Base-by-base conservation (phyloP, 2,888 invertebrate species). In the Eupithecia tripunctaria region DNA sequence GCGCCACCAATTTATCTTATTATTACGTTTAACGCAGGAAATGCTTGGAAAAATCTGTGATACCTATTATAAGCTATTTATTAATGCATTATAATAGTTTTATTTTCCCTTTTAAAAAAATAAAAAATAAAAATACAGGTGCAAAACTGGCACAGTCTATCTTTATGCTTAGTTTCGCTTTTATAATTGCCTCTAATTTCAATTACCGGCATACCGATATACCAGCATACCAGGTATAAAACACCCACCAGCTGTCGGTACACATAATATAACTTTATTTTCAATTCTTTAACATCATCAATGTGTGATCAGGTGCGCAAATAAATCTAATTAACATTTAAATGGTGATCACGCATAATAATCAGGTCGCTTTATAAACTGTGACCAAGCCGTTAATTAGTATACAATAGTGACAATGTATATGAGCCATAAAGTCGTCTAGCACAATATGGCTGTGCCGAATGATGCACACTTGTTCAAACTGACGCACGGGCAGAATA, bases 271-370 rank as follows among this genome's bases (percentile, higher is more conserved):
- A 60, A 29, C 18, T 29, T 64, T 73, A 64, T 73, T 67, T 70
- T 60, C 56, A 59, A 56, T 56, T 56, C 70, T 32, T 62, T 67
- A 68, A 75, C 68, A 85, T 78, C 79, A 78, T 79, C 78, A 78
- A 75, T 73, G 86, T 93, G 90, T 92, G 88, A 87, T 90, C 94
- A 94, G 92, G 90, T 94, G 94, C 83, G 82, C 78, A 82, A 85
- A 88, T 90, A 91, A 91, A 92, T 91, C 87, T 92, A 93, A 93
- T 94, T 94, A 94, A 88, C 94, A 94, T 94, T 91, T 91, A 93
- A 93, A 94, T 93, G 92, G 88, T 93, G 89, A 92, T 87, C 93
- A 93, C 89, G 93, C 91, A 93, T 94, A 92, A 92, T 92, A 92
- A 93, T 93, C 91, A 93, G 89, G 84, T 89, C 88, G 89, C 86